Evolutionary conservation across 2,888 invertebrate genomes (phyloP).

Genomic region (Leptopilina myrica): DNA sequence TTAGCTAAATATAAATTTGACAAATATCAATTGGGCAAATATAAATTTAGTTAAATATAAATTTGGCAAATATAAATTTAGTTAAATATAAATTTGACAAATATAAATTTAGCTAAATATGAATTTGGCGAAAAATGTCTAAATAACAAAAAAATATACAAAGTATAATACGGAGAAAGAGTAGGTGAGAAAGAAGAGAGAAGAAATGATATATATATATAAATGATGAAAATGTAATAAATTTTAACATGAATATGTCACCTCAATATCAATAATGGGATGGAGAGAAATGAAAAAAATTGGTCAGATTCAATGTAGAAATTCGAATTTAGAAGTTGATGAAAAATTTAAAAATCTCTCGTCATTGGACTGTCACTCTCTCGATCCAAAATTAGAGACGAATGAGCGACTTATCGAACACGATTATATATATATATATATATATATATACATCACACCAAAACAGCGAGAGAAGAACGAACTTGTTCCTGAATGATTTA

Average conservation of each 20-base stretch:
- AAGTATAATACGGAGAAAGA: background rate
- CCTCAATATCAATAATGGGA: too few relatives aligned
- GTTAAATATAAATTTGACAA: too few relatives aligned
- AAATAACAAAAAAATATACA: too few relatives aligned
- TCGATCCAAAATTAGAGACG: conserved; percentile 6
- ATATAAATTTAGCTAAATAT: too few relatives aligned
- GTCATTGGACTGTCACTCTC: conserved; percentile 8
- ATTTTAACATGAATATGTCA: background rate
- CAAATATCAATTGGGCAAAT: too few relatives aligned
- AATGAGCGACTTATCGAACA: background rate
- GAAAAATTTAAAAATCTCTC: conserved; percentile 13
- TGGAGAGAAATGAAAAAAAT: background rate
- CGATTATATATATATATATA: too few relatives aligned
- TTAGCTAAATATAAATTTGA: too few relatives aligned
- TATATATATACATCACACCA: background rate
- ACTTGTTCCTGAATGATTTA: conserved; percentile 29
- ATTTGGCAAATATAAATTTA: too few relatives aligned
- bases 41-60: too few relatives aligned
- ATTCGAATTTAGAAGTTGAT: background rate
- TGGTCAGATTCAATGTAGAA: conserved; percentile 22
- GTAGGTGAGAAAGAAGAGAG: too few relatives aligned
- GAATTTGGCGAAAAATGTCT: too few relatives aligned
- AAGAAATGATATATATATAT: too few relatives aligned
- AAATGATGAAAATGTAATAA: background rate
- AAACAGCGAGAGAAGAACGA: background rate